Evolutionary conservation across 1,140 invertebrate genomes (phyloP), one percentile per base, ranked within the genome.

Genomic region (Pogonognathellus flavescens): DNA sequence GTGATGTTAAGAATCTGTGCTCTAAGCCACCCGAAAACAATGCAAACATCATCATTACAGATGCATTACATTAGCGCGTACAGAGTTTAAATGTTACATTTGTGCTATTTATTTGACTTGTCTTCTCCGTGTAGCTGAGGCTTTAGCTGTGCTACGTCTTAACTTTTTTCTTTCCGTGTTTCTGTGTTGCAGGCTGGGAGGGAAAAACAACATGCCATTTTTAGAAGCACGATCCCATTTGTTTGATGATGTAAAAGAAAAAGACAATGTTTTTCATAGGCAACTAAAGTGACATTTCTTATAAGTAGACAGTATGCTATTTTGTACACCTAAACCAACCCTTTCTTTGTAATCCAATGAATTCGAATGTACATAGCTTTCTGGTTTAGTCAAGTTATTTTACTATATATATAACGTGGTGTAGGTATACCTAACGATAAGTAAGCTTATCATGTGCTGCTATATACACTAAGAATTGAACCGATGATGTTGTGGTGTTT

Each of bases 141-240:
- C 70, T 76, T 70, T 50, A 50, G 41, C 70, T 76, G 31, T 41
- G 31, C 49, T 76, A 31, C 70, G 70, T 76, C 41, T 41, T 9
- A 41, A 50, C 8, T 41, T 16, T 76, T 49, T 18, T 25, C 70
- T 76, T 76, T 76, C 70, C 31, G 70, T 76, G 70, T 76, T 66
- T 76, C 70, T 50, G 41, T 50, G 8, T 76, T 50, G 70, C 49
- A 41, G 70, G 16, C 25, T 50, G 70, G 70, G 70, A 80, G 70
- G 83, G 59, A 84, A 84, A 72, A 80, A 84, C 76, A 84, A 80
- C 59, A 84, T 76, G 83, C 83, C 83, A 84, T 84, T 84, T 84
- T 84, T 84, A 84, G 83, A 66, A 84, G 53, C 83, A 84, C 70
- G 49, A 62, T 83, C 59, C 49, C 70, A 84, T 83, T 62, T 59